These are phyloP conservation scores for Cyaniris semiargus DNA, from an alignment of 2,888 invertebrate species.

Conservation along the genomic window DNA sequence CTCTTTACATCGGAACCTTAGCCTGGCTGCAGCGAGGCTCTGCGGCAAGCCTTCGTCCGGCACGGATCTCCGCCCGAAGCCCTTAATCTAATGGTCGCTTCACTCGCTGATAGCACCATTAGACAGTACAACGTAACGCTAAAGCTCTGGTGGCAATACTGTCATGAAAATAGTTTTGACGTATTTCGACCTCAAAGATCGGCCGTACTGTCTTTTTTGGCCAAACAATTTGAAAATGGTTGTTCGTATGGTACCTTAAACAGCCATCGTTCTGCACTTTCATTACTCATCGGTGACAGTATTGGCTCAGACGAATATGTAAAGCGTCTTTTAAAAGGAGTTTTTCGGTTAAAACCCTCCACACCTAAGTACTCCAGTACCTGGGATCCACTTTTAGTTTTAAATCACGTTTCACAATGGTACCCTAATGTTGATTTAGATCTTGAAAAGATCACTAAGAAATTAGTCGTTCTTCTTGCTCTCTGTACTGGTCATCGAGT, in stretches of 20 bases:
- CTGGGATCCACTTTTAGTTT: slow-evolving; percentile 8
- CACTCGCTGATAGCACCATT: slow-evolving; percentile 38
- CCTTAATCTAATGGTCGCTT: slow-evolving; percentile 39
- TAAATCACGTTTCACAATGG: slow-evolving; percentile 5
- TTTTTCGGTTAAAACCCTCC: neutral
- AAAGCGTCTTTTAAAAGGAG: slow-evolving; percentile 16
- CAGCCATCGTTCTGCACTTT: slow-evolving; percentile 40
- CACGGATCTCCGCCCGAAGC: slow-evolving; percentile 33
- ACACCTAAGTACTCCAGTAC: slow-evolving; percentile 19
- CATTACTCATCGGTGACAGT: slow-evolving; percentile 28
- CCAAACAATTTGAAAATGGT: slow-evolving; percentile 37
- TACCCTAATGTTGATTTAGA: slow-evolving; percentile 29
- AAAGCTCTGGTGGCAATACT: slow-evolving; percentile 40
- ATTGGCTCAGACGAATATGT: neutral
- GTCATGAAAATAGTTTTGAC: slow-evolving; percentile 1
- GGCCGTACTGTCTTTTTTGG: slow-evolving; percentile 33
- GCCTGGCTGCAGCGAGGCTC: slow-evolving; percentile 43
- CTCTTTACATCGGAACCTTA: slow-evolving; percentile 39
- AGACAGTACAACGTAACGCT: slow-evolving; percentile 36
- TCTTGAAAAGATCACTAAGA: slow-evolving; percentile 37
- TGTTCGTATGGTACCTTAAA: slow-evolving; percentile 36
- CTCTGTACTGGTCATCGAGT: slow-evolving; percentile 26
- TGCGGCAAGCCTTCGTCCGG: slow-evolving; percentile 38
- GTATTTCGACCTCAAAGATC: neutral
- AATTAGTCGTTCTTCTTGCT: slow-evolving; percentile 5